Base-by-base conservation (phyloP, 2,888 invertebrate species). In the Gortyna flavago region DNA sequence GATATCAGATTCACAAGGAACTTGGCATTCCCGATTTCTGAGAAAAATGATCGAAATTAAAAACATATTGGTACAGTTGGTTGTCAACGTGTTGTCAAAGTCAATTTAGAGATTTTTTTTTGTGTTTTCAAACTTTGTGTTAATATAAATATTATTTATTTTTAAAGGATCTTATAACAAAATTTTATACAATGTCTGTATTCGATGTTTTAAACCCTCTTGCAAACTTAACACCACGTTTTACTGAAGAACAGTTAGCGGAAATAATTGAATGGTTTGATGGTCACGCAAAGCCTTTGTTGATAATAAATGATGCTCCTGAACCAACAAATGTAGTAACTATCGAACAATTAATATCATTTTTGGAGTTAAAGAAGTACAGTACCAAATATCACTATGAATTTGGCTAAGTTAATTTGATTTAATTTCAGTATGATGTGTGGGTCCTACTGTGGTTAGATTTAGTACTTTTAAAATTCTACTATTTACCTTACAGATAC, bases 281-380 rank as follows among this genome's bases (percentile, higher is more conserved):
- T 75, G 89, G 86, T 71, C 92, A 92, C 62, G 88, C 95, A 59
- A 92, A 94, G 79, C 93, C 94, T 21, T 79, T 91, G 44, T 81
- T 94, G 67, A 83, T 86, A 66, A 91, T 93, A 85, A 89, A 94
- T 72, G 92, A 94, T 38, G 92, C 89, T 54, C 72, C 77, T 35
- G 91, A 90, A 87, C 92, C 93, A 18, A 91, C 90, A 74, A 90
- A 93, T 80, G 93, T 93, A 88, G 91, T 96, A 89, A 93, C 93
- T 74, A 91, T 96, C 86, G 94, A 95, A 83, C 89, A 94, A 81
- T 79, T 96, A 13, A 87, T 91, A 81, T 78, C 89, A 44, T 96
- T 94, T 90, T 90, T 96, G 83, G 92, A 91, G 70, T 86, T 94
- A 74, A 95, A 93, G 89, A 96, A 93, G 96, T 96, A 94, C 85